These are phyloP conservation scores for Minunthozetes semirufus DNA, from an alignment of 2,888 invertebrate species.

Conservation along the genomic window DNA sequence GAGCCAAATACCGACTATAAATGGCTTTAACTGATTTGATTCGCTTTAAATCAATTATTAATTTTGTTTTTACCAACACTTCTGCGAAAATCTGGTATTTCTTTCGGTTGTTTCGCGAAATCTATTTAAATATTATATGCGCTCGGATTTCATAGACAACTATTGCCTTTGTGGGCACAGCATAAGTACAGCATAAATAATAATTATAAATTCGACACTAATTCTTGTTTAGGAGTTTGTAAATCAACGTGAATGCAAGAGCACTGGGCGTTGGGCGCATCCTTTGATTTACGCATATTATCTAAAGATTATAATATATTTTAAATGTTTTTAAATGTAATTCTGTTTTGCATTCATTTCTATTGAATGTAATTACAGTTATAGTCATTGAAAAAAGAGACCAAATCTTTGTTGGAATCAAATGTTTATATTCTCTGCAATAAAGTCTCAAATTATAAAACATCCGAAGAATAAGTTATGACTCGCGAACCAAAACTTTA, in stretches of 20 bases:
- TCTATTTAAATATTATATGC: no score
- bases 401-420: no score
- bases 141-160: no score
- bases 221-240: conserved; percentile 12
- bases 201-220: conserved; percentile 21
- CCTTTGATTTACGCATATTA: conserved; percentile 16
- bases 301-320: neutral
- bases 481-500: neutral
- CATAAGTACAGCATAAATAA: no score
- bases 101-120: neutral
- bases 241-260: neutral
- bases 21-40: conserved; percentile 25
- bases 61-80: neutral
- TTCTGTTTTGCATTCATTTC: no score
- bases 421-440: no score
- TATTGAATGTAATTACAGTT: neutral
- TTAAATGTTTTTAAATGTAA: neutral
- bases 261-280: conserved; percentile 18
- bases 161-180: neutral
- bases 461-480: neutral
- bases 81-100: neutral
- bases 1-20: neutral
- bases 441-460: no score
- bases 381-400: neutral
- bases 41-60: conserved; percentile 23